phyloP scores from a whole-genome alignment of 2,888 invertebrate genomes.

The Pharmacophagus antenor region DNA sequence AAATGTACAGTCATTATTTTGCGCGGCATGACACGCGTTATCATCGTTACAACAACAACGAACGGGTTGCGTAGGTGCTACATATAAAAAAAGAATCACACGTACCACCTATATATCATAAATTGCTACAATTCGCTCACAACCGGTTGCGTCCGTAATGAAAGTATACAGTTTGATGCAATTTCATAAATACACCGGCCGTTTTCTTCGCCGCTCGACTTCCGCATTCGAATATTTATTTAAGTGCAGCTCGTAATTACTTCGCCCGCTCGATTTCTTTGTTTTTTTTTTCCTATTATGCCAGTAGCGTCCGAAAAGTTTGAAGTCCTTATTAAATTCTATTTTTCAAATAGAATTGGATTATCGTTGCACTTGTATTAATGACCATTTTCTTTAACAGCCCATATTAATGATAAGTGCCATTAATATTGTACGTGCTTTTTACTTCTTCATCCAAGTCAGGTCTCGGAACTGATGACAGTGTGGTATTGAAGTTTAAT shows the following conservation, averaged over 20 bases:
- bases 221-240: conserved; percentile 34
- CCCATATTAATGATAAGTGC: no score
- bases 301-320: no score
- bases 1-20: conserved; percentile 27
- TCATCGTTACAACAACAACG: conserved; percentile 38
- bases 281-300: neutral
- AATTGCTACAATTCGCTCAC: conserved; percentile 31
- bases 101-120: conserved; percentile 23
- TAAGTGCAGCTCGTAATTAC: conserved; percentile 23
- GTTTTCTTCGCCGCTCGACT: conserved; percentile 32
- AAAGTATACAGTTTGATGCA: conserved; percentile 39
- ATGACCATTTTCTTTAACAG: no score
- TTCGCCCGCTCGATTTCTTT: neutral
- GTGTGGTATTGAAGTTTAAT: no score
- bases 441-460: no score
- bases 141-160: conserved; percentile 41
- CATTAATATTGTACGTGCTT: no score
- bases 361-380: no score
- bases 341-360: no score
- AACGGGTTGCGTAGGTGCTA: conserved; percentile 35
- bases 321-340: no score
- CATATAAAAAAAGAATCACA: conserved; percentile 35
- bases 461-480: no score
- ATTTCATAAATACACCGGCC: conserved; percentile 37
- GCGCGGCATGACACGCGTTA: conserved; percentile 30